These are phyloP conservation scores for Larimichthys polyactis DNA, from an alignment of 2,113 vertebrate genomes.

Conservation along the genomic window DNA sequence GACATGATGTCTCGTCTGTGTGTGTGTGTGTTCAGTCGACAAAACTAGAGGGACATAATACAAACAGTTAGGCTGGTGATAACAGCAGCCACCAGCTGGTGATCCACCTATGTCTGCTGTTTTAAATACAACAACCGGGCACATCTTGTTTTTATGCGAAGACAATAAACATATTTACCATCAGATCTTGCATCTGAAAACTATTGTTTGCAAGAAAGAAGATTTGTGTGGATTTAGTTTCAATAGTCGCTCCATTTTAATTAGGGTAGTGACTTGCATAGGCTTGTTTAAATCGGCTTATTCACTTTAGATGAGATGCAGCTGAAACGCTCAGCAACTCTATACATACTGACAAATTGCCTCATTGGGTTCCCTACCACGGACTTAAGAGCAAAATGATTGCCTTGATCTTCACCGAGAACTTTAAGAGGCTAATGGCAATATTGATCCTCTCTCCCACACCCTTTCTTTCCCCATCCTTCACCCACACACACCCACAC, in stretches of 20 bases:
- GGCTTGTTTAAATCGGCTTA: constrained; percentile 44
- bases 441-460: constrained; percentile 58
- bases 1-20: constrained; percentile 76
- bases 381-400: constrained; percentile 44
- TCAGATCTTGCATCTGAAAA: constrained; percentile 18
- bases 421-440: constrained; percentile 63
- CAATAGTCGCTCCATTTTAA: constrained; percentile 41
- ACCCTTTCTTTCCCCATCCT: constrained; percentile 9
- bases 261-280: constrained; percentile 10
- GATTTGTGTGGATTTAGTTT: constrained; percentile 47
- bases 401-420: constrained; percentile 55
- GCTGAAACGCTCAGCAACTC: constrained; percentile 59
- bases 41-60: constrained; percentile 56
- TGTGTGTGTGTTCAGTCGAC: constrained; percentile 53
- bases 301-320: constrained; percentile 49
- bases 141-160: neutral
- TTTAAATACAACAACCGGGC: constrained; percentile 1
- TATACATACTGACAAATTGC: constrained; percentile 58
- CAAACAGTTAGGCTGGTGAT: constrained; percentile 21
- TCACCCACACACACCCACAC: constrained; percentile 10
- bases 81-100: constrained; percentile 11
- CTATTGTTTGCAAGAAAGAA: neutral
- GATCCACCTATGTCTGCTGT: neutral
- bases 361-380: constrained; percentile 18
- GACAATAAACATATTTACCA: neutral